Evolutionary conservation across 2,888 invertebrate genomes (phyloP), one percentile per base, ranked within the genome.

Genomic region (Scelioninae gen. 2): DNA sequence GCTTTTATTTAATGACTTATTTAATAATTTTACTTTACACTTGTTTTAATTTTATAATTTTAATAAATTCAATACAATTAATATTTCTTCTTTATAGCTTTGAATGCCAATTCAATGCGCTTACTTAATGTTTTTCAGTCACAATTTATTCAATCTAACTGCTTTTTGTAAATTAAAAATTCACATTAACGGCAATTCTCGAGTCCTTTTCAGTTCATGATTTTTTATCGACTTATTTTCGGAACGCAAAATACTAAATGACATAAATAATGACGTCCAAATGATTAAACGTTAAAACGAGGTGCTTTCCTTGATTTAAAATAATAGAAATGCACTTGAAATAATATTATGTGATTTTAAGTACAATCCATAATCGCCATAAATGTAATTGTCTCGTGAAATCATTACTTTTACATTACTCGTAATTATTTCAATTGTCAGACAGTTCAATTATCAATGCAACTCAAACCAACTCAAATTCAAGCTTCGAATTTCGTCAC

Each of bases 391-490:
- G 45, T 55, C 25, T 22, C 55, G 48, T 48, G 31, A 65, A 65
- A 65, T 65, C 35, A 55, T 55, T 50, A 65, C 65, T 45, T 55
- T 65, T 65, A 55, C 55, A 65, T 53, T 55, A 46, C 53, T 28
- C 39, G 65, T 31, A 55, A 55, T 53, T 46, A 65, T 43, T 63
- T 39, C 55, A 35, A 46, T 60, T 60, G 60, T 60, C 60, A 58
- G 46, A 45, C 16, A 46, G 28, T 58, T 58, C 28, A 60, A 11
- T 25, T n/a, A n/a, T n/a, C 35, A 11, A 19, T 22, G 22, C 22
- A 3, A 39, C 16, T 60, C 37, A 37, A 60, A 48, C 22, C 19
- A 60, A 48, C 22, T 22, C 1, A 35, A 16, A 35, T n/a, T 37
- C 22, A 39, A 10, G 16, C 25, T 25, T 16, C 15, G 33, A 25